A percentile compares a stretch with the other conserved stretches of the same genome.
Evolutionary conservation across 1,140 invertebrate species (phyloP).

Genomic region (Rhynchophorus ferrugineus): DNA sequence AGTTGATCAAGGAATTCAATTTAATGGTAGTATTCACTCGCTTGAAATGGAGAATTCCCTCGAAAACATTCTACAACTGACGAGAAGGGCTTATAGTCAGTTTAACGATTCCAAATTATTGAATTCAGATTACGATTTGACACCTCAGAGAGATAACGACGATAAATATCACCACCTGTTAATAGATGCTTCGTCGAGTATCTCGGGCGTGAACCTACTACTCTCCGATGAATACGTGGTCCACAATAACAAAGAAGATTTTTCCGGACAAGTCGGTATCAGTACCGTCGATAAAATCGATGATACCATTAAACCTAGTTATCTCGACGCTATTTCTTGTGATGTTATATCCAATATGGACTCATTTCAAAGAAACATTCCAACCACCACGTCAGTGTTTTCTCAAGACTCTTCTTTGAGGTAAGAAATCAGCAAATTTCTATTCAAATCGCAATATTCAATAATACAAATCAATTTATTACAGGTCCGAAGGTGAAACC

Average conservation of each 20-base stretch:
- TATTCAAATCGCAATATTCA: no score
- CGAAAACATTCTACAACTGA: constrained; percentile 9
- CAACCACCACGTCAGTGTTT: constrained; percentile 1
- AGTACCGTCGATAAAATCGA: not conserved
- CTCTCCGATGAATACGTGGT: constrained; percentile 11
- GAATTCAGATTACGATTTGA: constrained; percentile 23
- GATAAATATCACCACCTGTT: constrained; percentile 24
- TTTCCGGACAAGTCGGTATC: not conserved
- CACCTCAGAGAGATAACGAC: constrained; percentile 19
- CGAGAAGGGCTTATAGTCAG: constrained; percentile 8
- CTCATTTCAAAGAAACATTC: not conserved
- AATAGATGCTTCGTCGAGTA: constrained; percentile 17
- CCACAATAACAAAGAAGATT: not conserved
- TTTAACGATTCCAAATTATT: constrained; percentile 20
- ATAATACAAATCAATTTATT: no score
- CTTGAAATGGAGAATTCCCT: constrained; percentile 6
- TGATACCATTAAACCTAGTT: not conserved
- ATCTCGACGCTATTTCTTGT: no score
- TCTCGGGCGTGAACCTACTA: constrained; percentile 14
- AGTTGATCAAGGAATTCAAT: constrained; percentile 1
- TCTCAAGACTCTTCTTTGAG: constrained; percentile 15
- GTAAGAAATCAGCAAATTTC: constrained; percentile 2
- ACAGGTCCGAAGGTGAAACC: not conserved
- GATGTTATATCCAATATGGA: no score
- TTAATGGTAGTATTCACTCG: constrained; percentile 4